phyloP scores from a whole-genome alignment of 2,797 vertebrate genomes.

The Glyptemys insculpta region DNA sequence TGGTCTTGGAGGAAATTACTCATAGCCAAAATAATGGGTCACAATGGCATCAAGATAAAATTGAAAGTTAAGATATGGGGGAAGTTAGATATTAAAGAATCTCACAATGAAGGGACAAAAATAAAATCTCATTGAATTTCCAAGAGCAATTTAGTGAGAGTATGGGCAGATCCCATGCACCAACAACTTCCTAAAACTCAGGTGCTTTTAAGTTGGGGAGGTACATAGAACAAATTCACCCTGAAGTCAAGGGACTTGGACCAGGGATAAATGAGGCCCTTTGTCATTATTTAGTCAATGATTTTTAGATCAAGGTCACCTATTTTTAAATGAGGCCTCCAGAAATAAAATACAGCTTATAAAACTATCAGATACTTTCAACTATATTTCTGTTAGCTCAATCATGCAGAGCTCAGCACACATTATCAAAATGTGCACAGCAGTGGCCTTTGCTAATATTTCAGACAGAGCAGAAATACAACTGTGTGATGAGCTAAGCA shows the following conservation, averaged over 20 bases:
- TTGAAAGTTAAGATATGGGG: not conserved
- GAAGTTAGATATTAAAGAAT: not conserved
- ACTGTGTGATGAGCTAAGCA: not conserved
- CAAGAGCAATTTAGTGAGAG: not conserved
- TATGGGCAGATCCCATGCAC: rapidly evolving
- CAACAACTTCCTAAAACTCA: not conserved
- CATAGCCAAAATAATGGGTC: not conserved
- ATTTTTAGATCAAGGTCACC: constrained; percentile 30
- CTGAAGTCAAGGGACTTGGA: not conserved
- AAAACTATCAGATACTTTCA: constrained; percentile 49
- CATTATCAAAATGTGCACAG: constrained; percentile 15
- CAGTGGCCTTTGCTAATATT: constrained; percentile 26
- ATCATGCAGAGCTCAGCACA: constrained; percentile 61
- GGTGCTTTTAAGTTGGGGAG: not conserved
- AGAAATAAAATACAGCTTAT: constrained; percentile 53
- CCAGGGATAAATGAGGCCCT: not conserved
- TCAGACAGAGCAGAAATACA: constrained; percentile 2
- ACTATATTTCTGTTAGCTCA: constrained; percentile 64
- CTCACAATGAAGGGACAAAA: rapidly evolving
- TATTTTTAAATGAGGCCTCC: constrained; percentile 15
- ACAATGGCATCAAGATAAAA: not conserved
- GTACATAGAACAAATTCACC: constrained; percentile 9
- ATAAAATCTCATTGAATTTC: not conserved
- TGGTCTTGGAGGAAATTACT: not conserved
- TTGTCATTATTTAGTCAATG: not conserved